phyloP scores from a whole-genome alignment of 2,113 vertebrate species.

The Pachyramphus minor region DNA sequence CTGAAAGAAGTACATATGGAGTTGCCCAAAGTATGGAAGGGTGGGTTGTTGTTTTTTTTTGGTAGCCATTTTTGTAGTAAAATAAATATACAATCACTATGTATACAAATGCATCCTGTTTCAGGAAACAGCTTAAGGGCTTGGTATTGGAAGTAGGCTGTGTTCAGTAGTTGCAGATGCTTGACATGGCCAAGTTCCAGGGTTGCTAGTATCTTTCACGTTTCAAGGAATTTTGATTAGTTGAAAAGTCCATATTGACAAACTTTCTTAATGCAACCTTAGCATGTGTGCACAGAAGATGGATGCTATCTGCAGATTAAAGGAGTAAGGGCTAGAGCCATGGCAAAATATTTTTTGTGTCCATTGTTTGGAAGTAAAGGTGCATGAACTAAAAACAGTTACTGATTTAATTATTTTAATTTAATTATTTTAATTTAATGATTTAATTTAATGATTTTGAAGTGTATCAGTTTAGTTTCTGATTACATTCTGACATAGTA shows the following conservation, averaged over 20 bases:
- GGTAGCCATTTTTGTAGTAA: not conserved
- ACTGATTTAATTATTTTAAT: too few relatives aligned
- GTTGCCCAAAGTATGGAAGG: not conserved
- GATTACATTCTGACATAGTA: not conserved
- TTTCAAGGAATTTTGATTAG: not conserved
- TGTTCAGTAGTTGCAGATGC: constrained; percentile 8
- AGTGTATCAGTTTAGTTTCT: not conserved
- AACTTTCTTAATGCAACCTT: not conserved
- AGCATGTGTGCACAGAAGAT: not conserved
- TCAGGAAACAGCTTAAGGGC: constrained; percentile 23
- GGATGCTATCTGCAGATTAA: not conserved
- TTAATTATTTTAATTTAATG: too few relatives aligned
- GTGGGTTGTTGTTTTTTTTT: not conserved
- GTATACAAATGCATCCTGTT: constrained; percentile 54
- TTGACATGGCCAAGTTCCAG: not conserved
- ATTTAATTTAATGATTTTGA: not conserved
- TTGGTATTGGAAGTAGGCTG: not conserved
- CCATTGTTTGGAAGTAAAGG: not conserved
- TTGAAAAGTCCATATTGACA: not conserved
- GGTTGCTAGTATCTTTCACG: not conserved
- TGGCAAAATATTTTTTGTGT: not conserved
- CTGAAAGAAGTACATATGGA: not conserved
- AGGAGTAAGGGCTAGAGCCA: not conserved
- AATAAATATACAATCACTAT: constrained; percentile 1
- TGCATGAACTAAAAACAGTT: not conserved